Conservation (phyloP, 2,888 invertebrate species). For the Leptopilina drosophilae region DNA sequence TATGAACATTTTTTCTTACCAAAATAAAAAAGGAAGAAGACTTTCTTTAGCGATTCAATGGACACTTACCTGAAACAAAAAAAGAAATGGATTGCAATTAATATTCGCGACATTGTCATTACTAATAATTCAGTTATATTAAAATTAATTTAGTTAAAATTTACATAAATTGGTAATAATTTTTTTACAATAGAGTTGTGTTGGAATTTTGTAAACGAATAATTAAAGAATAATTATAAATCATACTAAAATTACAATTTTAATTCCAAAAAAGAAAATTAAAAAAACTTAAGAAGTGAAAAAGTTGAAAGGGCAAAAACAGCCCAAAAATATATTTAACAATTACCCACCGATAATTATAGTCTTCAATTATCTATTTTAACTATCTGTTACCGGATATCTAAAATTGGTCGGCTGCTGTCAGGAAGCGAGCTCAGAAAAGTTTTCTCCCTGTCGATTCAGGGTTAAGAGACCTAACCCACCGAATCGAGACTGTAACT, state of each 20-base stretch:
- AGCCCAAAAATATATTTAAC: background rate
- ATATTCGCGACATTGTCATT: background rate
- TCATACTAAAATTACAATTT: background rate
- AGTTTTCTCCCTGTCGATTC: conserved; percentile 21
- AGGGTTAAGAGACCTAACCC: conserved; percentile 27
- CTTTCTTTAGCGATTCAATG: background rate
- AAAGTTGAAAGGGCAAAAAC: background rate
- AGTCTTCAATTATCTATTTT: background rate
- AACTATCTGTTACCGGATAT: conserved; percentile 11
- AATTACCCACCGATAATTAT: background rate
- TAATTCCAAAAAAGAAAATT: too few species aligned
- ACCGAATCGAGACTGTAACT: conserved; percentile 30
- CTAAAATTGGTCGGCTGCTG: conserved; percentile 11
- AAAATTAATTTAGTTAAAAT: too few species aligned
- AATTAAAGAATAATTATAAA: background rate
- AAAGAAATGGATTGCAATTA: background rate
- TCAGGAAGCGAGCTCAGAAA: conserved; percentile 1
- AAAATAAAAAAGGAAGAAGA: background rate
- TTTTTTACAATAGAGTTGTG: too few species aligned
- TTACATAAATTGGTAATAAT: too few species aligned
- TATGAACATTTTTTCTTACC: background rate
- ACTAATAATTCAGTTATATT: too few species aligned
- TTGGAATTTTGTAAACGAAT: background rate
- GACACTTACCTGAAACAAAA: conserved; percentile 22
- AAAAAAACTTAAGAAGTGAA: background rate